A percentile compares a stretch with the other conserved stretches of the same genome.
phyloP scores from a whole-genome alignment of 2,888 invertebrate genomes.

The Drosophila glabriapex region DNA sequence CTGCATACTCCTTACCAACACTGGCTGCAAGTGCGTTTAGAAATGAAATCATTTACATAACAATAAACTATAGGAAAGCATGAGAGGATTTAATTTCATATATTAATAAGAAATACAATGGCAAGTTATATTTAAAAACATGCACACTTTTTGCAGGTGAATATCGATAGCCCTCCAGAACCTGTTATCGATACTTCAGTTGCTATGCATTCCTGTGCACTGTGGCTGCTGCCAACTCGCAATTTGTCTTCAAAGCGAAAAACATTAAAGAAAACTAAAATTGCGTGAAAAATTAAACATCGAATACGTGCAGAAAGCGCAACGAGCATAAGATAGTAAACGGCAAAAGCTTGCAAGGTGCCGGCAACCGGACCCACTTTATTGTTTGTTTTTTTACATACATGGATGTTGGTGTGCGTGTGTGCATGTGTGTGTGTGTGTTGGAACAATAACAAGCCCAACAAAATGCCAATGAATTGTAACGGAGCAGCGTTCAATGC shows the following conservation, averaged over 20 bases:
- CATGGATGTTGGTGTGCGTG: slow-evolving; percentile 20
- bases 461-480: slow-evolving; percentile 66
- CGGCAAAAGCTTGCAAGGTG: slow-evolving; percentile 35
- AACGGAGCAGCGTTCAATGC: slow-evolving; percentile 64
- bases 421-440: slow-evolving; percentile 32
- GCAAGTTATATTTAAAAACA: neutral
- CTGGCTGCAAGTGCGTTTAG: neutral
- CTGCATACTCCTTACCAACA: neutral
- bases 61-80: neutral
- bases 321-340: slow-evolving; percentile 9
- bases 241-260: slow-evolving; percentile 61
- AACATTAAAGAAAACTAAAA: slow-evolving; percentile 70
- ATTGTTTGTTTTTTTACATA: slow-evolving; percentile 49
- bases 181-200: slow-evolving; percentile 23
- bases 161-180: slow-evolving; percentile 11
- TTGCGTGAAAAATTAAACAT: slow-evolving; percentile 33
- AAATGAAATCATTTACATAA: too few relatives aligned
- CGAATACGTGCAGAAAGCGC: slow-evolving; percentile 14
- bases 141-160: neutral
- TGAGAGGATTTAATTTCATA: neutral
- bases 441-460: slow-evolving; percentile 71
- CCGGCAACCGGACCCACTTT: slow-evolving; percentile 46
- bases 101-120: neutral
- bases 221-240: slow-evolving; percentile 43
- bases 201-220: slow-evolving; percentile 38